Base-by-base conservation (phyloP, 2,888 invertebrate species). In the Acholoe squamosa region DNA sequence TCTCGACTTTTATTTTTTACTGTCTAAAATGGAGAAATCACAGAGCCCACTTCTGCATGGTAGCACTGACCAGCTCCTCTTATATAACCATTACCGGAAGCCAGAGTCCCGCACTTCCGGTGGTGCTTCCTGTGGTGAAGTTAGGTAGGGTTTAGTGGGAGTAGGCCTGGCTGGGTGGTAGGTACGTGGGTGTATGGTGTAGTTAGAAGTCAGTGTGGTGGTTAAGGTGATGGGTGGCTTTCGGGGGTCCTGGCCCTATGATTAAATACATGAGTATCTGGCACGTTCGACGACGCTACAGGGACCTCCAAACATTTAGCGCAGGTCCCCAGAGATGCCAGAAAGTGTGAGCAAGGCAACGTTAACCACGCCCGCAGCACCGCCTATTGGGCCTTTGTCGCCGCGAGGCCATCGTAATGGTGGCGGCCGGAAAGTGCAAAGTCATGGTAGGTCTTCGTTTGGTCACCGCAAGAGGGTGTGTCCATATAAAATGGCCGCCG, bases 11-110 rank as follows among this genome's bases (percentile, higher is more conserved):
- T 43, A 43, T 3, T 43, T 43, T 43, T 43, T 43, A 43, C 43
- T 43, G 43, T 10, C 43, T 43, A 43, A 43, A 43, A 43, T 43
- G 43, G 43, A 43, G 43, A 43, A 43, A 43, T 43, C 43, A 43
- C 43, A 43, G 43, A 43, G 43, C 43, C 43, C 43, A 43, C 43
- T 43, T 43, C 43, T 43, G 43, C 5, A 43, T 1, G 61, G 5
- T 22, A 22, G 61, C 61, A 1, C 61, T 61, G 61, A 61, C 61
- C 61, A 61, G 28, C 43, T 10, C 43, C 34, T 80, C 80, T 34
- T 80, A 33, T 14, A 80, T 80, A 19, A 10, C 33, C 80, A 80
- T 80, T 80, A 80, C 80, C 80, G 80, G 80, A 80, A 80, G 80
- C 34, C 3, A 34, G 80, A 7, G 12, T 0, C 22, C 43, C 0